These are phyloP conservation scores for Trogon surrucura DNA, from an alignment of 2,113 vertebrate genomes.

Conservation along the genomic window DNA sequence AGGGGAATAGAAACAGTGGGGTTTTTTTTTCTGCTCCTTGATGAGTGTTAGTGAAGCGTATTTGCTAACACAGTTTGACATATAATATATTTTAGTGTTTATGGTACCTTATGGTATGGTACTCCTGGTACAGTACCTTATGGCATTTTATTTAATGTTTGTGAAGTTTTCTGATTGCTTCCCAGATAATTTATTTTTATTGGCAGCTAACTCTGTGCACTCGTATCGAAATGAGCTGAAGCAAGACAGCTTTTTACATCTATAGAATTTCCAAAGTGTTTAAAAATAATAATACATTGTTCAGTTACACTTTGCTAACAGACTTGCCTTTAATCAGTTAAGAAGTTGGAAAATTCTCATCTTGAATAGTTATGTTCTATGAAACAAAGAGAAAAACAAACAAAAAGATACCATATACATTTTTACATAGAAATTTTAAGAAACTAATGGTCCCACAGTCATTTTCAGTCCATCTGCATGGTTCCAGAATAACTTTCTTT, in stretches of 20 bases:
- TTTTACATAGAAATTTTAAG: background rate
- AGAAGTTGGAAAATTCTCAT: background rate
- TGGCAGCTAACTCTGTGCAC: conserved; percentile 11
- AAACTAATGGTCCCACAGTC: background rate
- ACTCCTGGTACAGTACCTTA: conserved; percentile 45
- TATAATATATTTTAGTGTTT: conserved; percentile 55
- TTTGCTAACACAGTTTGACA: conserved; percentile 57
- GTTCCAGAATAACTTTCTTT: background rate
- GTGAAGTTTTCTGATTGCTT: conserved; percentile 43
- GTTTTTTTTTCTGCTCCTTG: conserved; percentile 17
- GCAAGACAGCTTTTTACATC: background rate
- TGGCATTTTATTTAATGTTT: conserved; percentile 55
- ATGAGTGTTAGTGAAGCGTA: conserved; percentile 30
- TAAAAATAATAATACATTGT: background rate
- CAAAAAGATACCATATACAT: background rate
- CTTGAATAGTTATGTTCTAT: background rate
- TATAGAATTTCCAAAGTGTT: background rate
- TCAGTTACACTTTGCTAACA: background rate
- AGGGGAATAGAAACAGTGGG: background rate
- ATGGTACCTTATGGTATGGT: conserved; percentile 53
- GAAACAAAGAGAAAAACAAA: background rate
- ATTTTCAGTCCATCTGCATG: background rate
- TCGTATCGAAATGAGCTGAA: background rate
- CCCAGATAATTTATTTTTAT: conserved; percentile 45
- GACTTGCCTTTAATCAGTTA: background rate